A percentile compares a stretch with the other conserved stretches of the same genome.
Evolutionary conservation across 2,888 invertebrate genomes (phyloP).

Genomic region (Platynereis dumerilii): DNA sequence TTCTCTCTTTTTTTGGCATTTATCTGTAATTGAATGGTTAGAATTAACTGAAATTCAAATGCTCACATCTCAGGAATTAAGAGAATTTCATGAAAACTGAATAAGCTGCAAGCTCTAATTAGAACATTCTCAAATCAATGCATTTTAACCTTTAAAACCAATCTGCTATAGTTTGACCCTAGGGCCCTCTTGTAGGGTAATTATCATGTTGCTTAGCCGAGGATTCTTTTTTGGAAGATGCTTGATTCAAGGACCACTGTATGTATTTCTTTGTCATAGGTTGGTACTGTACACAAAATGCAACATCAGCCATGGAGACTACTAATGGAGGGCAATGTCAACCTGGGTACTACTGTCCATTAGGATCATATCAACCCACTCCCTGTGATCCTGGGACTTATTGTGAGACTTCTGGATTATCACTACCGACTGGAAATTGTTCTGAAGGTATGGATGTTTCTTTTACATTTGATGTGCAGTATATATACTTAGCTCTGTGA

Average conservation of each 20-base stretch:
- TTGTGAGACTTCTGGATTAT: slow-evolving; percentile 50
- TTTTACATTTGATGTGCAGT: no score
- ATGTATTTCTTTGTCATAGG: no score
- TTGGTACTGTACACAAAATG: slow-evolving; percentile 55
- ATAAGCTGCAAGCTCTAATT: no score
- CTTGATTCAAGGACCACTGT: no score
- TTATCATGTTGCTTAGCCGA: no score
- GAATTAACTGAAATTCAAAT: background rate
- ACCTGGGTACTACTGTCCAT: slow-evolving; percentile 54
- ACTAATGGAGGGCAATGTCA: slow-evolving; percentile 54
- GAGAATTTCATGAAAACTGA: no score
- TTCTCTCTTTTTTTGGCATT: background rate
- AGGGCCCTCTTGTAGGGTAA: no score
- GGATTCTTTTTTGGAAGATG: no score
- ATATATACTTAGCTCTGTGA: no score
- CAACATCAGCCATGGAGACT: slow-evolving; percentile 42
- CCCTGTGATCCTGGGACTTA: slow-evolving; percentile 46
- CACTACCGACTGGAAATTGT: slow-evolving; percentile 53
- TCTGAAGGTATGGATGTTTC: slow-evolving; percentile 52
- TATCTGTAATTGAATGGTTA: background rate
- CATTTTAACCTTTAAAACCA: no score
- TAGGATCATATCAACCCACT: slow-evolving; percentile 50
- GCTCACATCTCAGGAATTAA: background rate
- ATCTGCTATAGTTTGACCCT: no score
- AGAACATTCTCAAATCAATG: no score